Conservation (phyloP, 2,797 vertebrate species). For the Melanotaenia maccullochi region DNA sequence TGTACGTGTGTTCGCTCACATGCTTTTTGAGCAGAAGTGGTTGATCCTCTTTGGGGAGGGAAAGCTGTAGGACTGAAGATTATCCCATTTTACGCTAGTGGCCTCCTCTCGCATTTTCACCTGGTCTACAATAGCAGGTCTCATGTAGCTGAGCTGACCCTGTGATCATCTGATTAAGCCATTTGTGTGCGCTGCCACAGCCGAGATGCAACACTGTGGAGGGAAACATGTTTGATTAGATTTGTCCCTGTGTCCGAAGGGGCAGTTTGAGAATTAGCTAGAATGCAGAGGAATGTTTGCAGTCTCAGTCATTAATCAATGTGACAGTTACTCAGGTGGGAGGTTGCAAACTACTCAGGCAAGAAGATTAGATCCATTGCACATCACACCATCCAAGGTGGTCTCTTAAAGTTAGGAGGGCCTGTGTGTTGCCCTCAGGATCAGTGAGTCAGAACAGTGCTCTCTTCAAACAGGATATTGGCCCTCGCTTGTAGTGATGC, state of each 20-base stretch:
- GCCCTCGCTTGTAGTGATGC: conserved; percentile 69
- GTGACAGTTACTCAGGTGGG: conserved; percentile 61
- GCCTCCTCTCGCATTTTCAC: conserved; percentile 56
- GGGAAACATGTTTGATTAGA: conserved; percentile 39
- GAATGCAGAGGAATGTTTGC: conserved; percentile 41
- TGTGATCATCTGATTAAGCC: conserved; percentile 61
- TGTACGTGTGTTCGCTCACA: conserved; percentile 60
- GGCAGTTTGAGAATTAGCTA: conserved; percentile 4
- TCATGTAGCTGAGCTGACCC: conserved; percentile 50
- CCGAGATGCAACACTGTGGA: conserved; percentile 13
- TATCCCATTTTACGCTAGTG: conserved; percentile 65
- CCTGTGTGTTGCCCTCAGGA: conserved; percentile 44
- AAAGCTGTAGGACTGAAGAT: conserved; percentile 48
- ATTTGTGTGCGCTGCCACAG: conserved; percentile 37
- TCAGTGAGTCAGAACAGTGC: conserved; percentile 85
- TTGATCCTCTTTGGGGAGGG: conserved; percentile 76
- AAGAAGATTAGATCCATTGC: conserved; percentile 59
- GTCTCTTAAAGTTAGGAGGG: conserved; percentile 48
- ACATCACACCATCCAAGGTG: conserved; percentile 63
- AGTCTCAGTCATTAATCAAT: conserved; percentile 56
- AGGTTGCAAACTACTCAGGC: conserved; percentile 59
- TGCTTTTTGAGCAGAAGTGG: conserved; percentile 76
- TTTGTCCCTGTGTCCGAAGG: conserved; percentile 26
- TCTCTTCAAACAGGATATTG: conserved; percentile 78
- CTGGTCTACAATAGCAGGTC: conserved; percentile 58